phyloP scores from a whole-genome alignment of 2,888 invertebrate species.

The Polyommatus iphigenia region DNA sequence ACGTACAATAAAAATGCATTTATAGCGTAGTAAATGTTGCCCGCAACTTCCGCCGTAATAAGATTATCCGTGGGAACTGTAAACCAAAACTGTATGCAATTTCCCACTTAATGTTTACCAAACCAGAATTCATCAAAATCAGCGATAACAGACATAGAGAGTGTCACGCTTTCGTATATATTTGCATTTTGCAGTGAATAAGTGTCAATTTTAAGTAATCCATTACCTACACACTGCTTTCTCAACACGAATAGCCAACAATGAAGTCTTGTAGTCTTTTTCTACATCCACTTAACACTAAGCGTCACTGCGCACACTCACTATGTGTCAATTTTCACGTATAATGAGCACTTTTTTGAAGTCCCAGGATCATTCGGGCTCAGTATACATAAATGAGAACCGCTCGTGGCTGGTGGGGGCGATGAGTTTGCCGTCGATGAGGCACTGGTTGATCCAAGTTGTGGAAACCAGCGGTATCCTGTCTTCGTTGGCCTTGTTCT shows the following conservation, averaged over 20 bases:
- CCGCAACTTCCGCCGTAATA: background rate
- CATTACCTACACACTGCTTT: background rate
- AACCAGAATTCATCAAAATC: background rate
- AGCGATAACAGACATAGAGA: background rate
- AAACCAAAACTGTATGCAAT: background rate
- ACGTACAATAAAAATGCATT: background rate
- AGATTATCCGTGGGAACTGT: background rate
- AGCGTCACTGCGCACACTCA: slow-evolving; percentile 48
- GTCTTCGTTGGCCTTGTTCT: slow-evolving; percentile 77
- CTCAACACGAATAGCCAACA: background rate
- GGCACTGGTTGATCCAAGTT: slow-evolving; percentile 84
- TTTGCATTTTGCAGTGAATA: background rate
- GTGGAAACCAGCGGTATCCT: slow-evolving; percentile 84
- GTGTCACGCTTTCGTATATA: background rate
- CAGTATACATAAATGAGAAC: slow-evolving; percentile 77
- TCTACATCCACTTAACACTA: slow-evolving; percentile 41
- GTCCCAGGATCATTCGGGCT: slow-evolving; percentile 79
- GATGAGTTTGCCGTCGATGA: slow-evolving; percentile 81
- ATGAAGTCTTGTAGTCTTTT: background rate
- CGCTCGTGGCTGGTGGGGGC: slow-evolving; percentile 72
- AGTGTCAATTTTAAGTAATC: background rate
- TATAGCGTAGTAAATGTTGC: background rate
- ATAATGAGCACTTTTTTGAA: slow-evolving; percentile 72
- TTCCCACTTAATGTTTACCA: background rate
- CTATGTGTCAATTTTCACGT: slow-evolving; percentile 73